Conservation (phyloP, 2,113 vertebrate species). For the Aegotheles bennettii region DNA sequence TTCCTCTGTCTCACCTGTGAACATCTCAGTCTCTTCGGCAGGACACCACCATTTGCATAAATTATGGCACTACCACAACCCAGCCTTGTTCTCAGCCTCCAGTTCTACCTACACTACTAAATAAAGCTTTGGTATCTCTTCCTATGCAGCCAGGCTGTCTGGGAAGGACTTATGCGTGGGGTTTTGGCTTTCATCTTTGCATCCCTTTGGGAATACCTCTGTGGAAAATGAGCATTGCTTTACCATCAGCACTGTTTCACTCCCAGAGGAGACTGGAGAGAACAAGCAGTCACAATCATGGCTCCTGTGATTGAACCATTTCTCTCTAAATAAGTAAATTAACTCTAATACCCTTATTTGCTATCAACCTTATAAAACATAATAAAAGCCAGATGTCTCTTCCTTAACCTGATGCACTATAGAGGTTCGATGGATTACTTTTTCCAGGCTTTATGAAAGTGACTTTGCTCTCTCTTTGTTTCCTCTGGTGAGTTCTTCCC, state of each 20-base stretch:
- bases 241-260: not conserved
- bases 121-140: not conserved
- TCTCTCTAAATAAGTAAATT: conserved; percentile 90
- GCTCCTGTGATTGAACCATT: conserved; percentile 83
- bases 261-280: conserved; percentile 65
- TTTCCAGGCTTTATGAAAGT: conserved; percentile 5
- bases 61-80: not conserved
- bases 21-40: not conserved
- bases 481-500: not conserved
- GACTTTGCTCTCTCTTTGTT: not conserved
- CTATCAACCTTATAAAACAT: conserved; percentile 83
- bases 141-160: not conserved
- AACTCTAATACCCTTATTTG: conserved; percentile 93
- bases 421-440: conserved; percentile 6
- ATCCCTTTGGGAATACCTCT: not conserved
- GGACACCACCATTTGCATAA: not conserved
- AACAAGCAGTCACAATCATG: conserved; percentile 81
- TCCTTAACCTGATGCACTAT: conserved; percentile 47
- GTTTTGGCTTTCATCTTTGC: not conserved
- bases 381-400: conserved; percentile 90
- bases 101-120: not conserved
- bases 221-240: not conserved
- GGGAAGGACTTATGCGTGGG: not conserved
- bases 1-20: not conserved
- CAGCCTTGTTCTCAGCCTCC: not conserved